Evolutionary conservation across 2,888 invertebrate species (phyloP).

Genomic region (Hirtodrosophila cameraria): DNA sequence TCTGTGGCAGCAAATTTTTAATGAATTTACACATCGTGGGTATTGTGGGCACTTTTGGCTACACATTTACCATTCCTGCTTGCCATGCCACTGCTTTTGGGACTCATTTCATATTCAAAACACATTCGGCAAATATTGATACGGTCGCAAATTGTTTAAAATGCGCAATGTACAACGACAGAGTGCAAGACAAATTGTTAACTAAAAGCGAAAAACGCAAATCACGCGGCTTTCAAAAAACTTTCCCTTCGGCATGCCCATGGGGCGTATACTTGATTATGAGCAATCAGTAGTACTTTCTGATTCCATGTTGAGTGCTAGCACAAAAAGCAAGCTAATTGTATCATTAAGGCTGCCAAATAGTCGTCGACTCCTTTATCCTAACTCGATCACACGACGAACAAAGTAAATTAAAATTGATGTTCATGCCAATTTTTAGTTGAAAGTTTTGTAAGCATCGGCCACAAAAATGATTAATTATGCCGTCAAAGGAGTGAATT

Average conservation of each 20-base stretch:
- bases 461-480: conserved; percentile 70
- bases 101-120: conserved; percentile 76
- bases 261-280: conserved; percentile 69
- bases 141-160: conserved; percentile 75
- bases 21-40: conserved; percentile 70
- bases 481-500: conserved; percentile 69
- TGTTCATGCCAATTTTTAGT: conserved; percentile 63
- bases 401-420: conserved; percentile 70
- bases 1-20: conserved; percentile 72
- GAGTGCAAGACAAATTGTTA: conserved; percentile 71
- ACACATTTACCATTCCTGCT: conserved; percentile 1
- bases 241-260: conserved; percentile 38
- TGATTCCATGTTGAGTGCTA: conserved; percentile 12
- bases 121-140: conserved; percentile 78
- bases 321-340: conserved; percentile 57
- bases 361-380: conserved; percentile 2
- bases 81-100: conserved; percentile 2
- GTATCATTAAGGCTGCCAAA: conserved; percentile 62
- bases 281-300: conserved; percentile 60
- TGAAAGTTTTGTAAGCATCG: conserved; percentile 36
- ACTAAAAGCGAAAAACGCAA: conserved; percentile 67
- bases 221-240: conserved; percentile 59
- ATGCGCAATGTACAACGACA: conserved; percentile 57
- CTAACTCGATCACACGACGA: conserved; percentile 13
- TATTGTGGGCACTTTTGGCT: conserved; percentile 12